Evolutionary conservation across 2,888 invertebrate species (phyloP), one percentile per base, ranked within the genome.

Genomic region (Chrysomela aeneicollis): DNA sequence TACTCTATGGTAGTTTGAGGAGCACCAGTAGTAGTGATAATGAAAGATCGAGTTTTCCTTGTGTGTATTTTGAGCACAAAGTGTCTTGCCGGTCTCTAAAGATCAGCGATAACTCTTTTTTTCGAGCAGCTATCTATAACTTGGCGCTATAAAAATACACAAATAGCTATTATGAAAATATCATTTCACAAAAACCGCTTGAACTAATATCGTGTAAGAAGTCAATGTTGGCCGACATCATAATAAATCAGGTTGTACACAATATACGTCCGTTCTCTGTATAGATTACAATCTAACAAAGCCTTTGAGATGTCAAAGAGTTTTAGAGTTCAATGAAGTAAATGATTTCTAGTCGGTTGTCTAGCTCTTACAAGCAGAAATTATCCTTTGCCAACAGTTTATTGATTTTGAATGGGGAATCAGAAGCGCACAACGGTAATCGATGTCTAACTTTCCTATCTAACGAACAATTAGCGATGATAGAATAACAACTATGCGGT

Each of bases 281-380:
- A 42, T 55, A 55, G 55, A 46, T 55, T 42, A 55, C 53, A 2
- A 53, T 53, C 53, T 18, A 19, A 46, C 42, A 42, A 26, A 42
- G 55, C 55, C 42, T 55, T 55, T 42, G 42, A 55, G 55, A 55
- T 55, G 55, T 55, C 55, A 12, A 12, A 55, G 42, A 10, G 55
- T 55, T 55, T 37, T 22, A 55, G 37, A 22, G 55, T 42, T 55
- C 22, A 22, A 46, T 55, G 17, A 17, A 35, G 32, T 4, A 19
- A 19, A 18, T 42, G 55, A 42, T 15, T 55, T 55, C 42, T 42
- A 10, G 35, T 42, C 32, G 10, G 21, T 22, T 42, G 55, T 55
- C 55, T 55, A 26, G 17, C 22, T 55, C 26, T 37, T 42, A 55
- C 42, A 55, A 55, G 15, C 42, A 15, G 21, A 9, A 42, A 8